A percentile compares a stretch with the other conserved stretches of the same genome.
Evolutionary conservation across 2,113 vertebrate genomes (phyloP).

Genomic region (Heterotilapia buettikoferi): DNA sequence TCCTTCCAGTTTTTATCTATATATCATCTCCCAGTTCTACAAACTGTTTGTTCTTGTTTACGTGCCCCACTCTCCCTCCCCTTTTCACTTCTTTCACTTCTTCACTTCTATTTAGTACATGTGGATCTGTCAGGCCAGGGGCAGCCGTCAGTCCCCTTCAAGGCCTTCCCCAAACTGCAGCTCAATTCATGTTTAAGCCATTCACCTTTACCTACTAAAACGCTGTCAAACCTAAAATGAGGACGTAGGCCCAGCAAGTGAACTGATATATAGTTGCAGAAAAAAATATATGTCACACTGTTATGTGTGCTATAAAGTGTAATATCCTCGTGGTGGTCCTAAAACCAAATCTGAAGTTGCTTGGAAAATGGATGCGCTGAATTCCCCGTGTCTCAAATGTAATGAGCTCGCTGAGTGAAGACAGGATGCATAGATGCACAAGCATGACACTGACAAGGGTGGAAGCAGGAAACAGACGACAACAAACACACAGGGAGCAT

Average conservation of each 20-base stretch:
- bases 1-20: too few species aligned
- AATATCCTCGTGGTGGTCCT: neutral
- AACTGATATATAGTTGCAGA: neutral
- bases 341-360: neutral
- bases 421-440: neutral
- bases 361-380: neutral
- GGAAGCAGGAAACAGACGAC: constrained; percentile 30
- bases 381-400: neutral
- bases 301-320: neutral
- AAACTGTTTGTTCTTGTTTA: too few species aligned
- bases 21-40: too few species aligned
- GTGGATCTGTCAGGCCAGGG: neutral
- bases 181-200: neutral
- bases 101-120: too few species aligned
- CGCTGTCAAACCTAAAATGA: neutral
- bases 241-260: neutral
- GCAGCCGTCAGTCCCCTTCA: neutral
- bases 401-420: constrained; percentile 11
- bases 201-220: neutral
- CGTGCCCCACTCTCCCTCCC: too few species aligned
- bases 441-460: neutral
- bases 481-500: constrained; percentile 47
- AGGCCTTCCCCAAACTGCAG: neutral
- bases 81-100: too few species aligned
- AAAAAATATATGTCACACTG: neutral